phyloP scores from a whole-genome alignment of 1,140 invertebrate genomes.

The Drosophila trapezifrons region DNA sequence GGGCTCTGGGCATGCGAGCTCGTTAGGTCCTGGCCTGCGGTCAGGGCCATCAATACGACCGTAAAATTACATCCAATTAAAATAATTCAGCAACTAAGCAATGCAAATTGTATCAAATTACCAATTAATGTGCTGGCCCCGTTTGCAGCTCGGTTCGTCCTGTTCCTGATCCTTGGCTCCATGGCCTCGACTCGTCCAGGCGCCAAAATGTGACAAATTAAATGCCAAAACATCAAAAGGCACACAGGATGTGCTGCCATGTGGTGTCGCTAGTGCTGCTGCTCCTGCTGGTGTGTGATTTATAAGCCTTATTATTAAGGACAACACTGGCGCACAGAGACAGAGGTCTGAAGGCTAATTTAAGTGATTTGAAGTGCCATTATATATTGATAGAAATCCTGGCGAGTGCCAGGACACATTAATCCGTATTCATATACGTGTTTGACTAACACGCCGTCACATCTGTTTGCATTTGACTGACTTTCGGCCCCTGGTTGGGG shows the following conservation, averaged over 20 bases:
- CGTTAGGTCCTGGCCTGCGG: constrained; percentile 32
- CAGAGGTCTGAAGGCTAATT: constrained; percentile 29
- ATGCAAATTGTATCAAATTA: constrained; percentile 61
- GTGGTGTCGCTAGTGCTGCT: neutral
- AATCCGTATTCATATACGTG: constrained; percentile 7
- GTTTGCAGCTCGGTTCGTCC: no score
- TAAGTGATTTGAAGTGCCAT: constrained; percentile 53
- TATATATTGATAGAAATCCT: constrained; percentile 50
- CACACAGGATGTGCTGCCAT: constrained; percentile 16
- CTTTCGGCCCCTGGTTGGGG: neutral
- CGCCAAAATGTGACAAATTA: constrained; percentile 56
- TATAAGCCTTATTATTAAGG: constrained; percentile 54
- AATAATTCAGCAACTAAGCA: constrained; percentile 48
- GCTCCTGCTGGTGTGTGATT: constrained; percentile 8
- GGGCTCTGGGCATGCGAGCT: constrained; percentile 6
- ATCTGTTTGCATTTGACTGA: constrained; percentile 31
- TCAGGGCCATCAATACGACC: constrained; percentile 26
- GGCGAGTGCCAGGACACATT: neutral
- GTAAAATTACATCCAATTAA: constrained; percentile 54
- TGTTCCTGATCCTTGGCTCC: neutral
- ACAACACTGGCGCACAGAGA: neutral
- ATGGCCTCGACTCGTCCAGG: constrained; percentile 11
- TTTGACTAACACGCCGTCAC: constrained; percentile 6
- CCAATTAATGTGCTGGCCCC: constrained; percentile 40
- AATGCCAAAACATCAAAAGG: constrained; percentile 59